Evolutionary conservation across 2,797 vertebrate species (phyloP).

Genomic region (Saxicola maurus): DNA sequence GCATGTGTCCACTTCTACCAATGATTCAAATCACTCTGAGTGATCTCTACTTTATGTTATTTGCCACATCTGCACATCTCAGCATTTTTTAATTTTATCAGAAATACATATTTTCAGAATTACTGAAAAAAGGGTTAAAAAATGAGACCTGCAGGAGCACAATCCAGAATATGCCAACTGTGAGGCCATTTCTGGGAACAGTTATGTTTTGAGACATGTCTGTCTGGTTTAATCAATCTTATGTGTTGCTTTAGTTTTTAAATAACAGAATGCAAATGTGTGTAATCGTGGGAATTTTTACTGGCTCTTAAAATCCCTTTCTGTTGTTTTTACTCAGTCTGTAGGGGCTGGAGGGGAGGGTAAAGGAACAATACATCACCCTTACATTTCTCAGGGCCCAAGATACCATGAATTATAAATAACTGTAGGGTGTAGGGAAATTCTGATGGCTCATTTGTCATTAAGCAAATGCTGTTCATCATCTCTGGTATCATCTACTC

Average conservation of each 20-base stretch:
- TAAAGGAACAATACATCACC: background rate
- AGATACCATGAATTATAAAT: background rate
- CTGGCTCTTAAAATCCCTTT: background rate
- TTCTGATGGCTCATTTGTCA: background rate
- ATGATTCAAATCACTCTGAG: background rate
- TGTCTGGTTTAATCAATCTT: background rate
- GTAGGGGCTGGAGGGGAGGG: background rate
- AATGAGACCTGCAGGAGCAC: background rate
- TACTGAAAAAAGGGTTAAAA: background rate
- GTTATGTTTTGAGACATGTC: background rate
- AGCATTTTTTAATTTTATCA: background rate
- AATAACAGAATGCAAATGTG: background rate
- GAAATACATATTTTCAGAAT: background rate
- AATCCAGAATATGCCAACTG: background rate
- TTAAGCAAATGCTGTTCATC: background rate
- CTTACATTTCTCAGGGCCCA: background rate
- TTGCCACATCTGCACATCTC: background rate
- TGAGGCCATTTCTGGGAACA: background rate
- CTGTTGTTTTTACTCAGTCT: background rate
- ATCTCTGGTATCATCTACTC: background rate
- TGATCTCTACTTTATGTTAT: background rate
- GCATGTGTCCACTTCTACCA: background rate
- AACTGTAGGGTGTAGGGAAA: background rate
- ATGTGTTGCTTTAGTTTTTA: background rate
- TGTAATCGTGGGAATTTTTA: background rate